phyloP scores from a whole-genome alignment of 2,113 vertebrate genomes.

The Phylloscopus trochiloides region DNA sequence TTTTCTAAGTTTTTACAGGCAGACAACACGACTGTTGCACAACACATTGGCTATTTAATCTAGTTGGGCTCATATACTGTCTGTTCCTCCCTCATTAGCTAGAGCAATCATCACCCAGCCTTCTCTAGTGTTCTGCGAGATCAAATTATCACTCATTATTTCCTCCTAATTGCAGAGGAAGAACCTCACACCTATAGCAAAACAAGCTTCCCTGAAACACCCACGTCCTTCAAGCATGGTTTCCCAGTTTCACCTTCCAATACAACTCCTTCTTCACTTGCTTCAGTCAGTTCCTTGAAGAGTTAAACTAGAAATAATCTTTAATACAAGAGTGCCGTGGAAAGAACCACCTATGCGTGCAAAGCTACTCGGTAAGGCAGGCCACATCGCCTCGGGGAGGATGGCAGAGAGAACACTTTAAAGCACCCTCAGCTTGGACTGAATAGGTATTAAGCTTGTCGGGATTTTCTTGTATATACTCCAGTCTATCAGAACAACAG shows the following conservation, averaged over 20 bases:
- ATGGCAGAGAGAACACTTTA: neutral
- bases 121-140: neutral
- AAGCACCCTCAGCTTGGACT: neutral
- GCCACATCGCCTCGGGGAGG: neutral
- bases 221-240: neutral
- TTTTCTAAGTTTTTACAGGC: neutral
- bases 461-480: neutral
- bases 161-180: constrained; percentile 9
- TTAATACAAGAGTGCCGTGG: neutral
- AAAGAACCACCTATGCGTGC: neutral
- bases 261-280: neutral
- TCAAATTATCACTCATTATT: constrained; percentile 24
- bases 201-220: neutral
- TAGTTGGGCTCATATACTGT: neutral
- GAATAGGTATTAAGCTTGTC: neutral
- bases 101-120: neutral
- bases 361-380: neutral
- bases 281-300: neutral
- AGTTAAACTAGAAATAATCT: neutral
- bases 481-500: neutral
- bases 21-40: neutral
- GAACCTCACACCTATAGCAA: neutral
- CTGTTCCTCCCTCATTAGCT: constrained; percentile 10
- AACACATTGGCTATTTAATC: neutral
- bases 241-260: neutral